Base-by-base conservation (phyloP, 2,113 vertebrate genomes). In the Empidonax traillii region DNA sequence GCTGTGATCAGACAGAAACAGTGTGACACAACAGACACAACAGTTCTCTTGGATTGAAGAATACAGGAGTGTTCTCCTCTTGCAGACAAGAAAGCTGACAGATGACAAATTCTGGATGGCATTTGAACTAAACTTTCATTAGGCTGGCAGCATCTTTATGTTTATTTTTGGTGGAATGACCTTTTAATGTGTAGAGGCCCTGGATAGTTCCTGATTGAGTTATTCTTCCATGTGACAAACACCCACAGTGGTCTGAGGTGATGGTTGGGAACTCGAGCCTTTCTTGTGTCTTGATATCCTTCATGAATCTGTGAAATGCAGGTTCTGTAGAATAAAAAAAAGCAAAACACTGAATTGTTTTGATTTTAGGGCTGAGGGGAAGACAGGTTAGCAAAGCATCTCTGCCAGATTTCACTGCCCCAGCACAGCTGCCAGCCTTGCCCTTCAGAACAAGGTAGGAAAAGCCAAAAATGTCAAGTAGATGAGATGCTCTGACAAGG, bases 121-220 rank as follows among this genome's bases (percentile, higher is more conserved):
- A 95, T 89, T 89, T 94, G 89, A 91, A 87, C 49, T 91, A 94
- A 93, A 96, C 82, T 84, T 96, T 52, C 90, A 88, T 85, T 51
- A 97, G 90, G 89, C 87, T 95, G 95, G 81, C 93, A 91, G 94
- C 2, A 11, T 46, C 89, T 93, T 92, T 81, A 74, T 71, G 91
- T 97, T 93, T 97, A 97, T 97, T 97, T 97, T 96, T 93, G 95
- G 93, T 84, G 79, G 88, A 79, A 88, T 96, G 95, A 95, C 96
- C 96, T 96, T 95, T 94, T 11, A 22, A 84, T 77, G 80, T 76
- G 83, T 92, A 85, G 95, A 87, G 82, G 88, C 74, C 82, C 33
- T 66, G 63, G 79, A 90, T 95, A 86, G 56, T 96, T 87, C 33
- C 65, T 91, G 65, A 78, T 91, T 58, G 86, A 88, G 89, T 90